A percentile compares a stretch with the other conserved stretches of the same genome.
Evolutionary conservation across 2,797 vertebrate genomes (phyloP).

Genomic region (Helostoma temminkii): DNA sequence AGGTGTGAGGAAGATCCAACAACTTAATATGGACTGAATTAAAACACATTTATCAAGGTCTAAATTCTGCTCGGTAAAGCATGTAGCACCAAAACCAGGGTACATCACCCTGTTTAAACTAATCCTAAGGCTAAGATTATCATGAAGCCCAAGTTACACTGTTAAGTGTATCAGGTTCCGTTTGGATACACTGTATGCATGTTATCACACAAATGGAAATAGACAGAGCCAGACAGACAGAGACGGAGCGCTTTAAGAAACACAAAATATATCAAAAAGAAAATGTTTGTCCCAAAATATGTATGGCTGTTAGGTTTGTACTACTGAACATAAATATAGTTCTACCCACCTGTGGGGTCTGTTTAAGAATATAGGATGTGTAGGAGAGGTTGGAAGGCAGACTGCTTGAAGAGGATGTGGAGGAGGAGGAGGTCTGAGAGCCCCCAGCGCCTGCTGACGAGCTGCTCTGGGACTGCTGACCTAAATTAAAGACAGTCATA

Average conservation of each 20-base stretch:
- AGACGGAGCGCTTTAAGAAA: no score
- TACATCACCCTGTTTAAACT: no score
- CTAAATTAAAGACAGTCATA: slow-evolving; percentile 80
- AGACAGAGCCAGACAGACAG: no score
- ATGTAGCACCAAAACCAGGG: neutral
- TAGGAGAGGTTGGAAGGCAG: slow-evolving; percentile 95
- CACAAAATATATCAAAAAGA: slow-evolving; percentile 7
- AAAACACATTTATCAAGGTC: neutral
- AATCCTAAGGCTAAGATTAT: no score
- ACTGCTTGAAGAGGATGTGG: slow-evolving; percentile 85
- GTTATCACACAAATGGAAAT: no score
- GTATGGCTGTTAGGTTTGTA: neutral
- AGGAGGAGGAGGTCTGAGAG: slow-evolving; percentile 85
- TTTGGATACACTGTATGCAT: no score
- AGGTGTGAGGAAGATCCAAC: neutral
- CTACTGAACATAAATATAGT: neutral
- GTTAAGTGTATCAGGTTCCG: no score
- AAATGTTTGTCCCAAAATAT: neutral
- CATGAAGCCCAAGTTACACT: no score
- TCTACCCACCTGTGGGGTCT: slow-evolving; percentile 93
- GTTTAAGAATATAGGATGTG: slow-evolving; percentile 98
- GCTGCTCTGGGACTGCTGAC: slow-evolving; percentile 88
- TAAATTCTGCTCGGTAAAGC: neutral
- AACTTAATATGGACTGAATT: neutral
- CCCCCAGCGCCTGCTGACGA: slow-evolving; percentile 79